Evolutionary conservation across 2,797 vertebrate species (phyloP).

Genomic region (Selene dorsalis): DNA sequence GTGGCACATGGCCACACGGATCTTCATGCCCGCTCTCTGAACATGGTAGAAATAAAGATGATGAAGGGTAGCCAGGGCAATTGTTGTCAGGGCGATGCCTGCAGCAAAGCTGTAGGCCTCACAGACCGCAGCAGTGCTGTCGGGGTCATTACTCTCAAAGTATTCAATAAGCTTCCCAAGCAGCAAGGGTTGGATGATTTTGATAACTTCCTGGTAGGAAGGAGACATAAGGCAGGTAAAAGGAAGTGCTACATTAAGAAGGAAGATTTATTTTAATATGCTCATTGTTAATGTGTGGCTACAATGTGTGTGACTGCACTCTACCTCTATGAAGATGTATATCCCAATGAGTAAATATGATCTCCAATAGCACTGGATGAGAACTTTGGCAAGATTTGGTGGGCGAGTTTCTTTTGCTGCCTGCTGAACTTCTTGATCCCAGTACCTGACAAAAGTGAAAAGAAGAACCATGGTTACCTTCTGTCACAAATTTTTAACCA

Average conservation of each 20-base stretch:
- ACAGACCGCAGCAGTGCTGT: constrained; percentile 60
- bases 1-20: constrained; percentile 94
- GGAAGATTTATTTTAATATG: background rate
- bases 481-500: background rate
- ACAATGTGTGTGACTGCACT: background rate
- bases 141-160: constrained; percentile 86
- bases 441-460: constrained; percentile 83
- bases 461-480: background rate
- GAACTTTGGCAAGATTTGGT: constrained; percentile 89
- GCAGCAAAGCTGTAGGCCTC: constrained; percentile 85
- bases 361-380: constrained; percentile 94
- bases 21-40: constrained; percentile 92
- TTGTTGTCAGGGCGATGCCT: constrained; percentile 84
- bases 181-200: constrained; percentile 90
- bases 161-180: constrained; percentile 90
- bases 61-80: constrained; percentile 86
- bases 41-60: constrained; percentile 95
- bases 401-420: constrained; percentile 85
- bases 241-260: background rate
- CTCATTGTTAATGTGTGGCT: constrained; percentile 2
- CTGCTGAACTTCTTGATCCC: constrained; percentile 90
- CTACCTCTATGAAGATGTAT: constrained; percentile 92
- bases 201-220: constrained; percentile 87
- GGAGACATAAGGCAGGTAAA: constrained; percentile 12
- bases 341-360: constrained; percentile 89